A percentile compares a stretch with the other conserved stretches of the same genome.
Conservation (phyloP, 2,797 vertebrate genomes). For the Sebastes baramenuke region DNA sequence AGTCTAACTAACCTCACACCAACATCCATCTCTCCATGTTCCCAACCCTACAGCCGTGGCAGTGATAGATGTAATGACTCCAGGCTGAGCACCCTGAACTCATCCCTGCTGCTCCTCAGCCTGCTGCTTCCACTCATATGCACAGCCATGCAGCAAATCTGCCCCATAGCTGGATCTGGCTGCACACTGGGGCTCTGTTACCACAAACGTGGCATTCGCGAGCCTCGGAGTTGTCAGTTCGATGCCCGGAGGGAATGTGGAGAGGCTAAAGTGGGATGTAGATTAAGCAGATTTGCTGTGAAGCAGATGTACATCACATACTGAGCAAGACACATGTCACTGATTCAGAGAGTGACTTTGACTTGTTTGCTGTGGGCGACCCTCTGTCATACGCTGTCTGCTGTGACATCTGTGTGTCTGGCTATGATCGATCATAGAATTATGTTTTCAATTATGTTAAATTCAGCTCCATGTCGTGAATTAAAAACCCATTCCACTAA, state of each 20-base stretch:
- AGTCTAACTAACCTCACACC: constrained; percentile 21
- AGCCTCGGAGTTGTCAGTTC: constrained; percentile 48
- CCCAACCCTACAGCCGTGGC: constrained; percentile 48
- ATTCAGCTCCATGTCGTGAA: neutral
- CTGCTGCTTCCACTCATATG: constrained; percentile 65
- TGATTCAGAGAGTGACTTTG: constrained; percentile 54
- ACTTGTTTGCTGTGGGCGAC: constrained; percentile 50
- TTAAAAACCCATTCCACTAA: neutral
- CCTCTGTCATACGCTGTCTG: constrained; percentile 26
- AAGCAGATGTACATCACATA: constrained; percentile 67
- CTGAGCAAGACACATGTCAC: constrained; percentile 49
- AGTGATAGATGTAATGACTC: constrained; percentile 61
- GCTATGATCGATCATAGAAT: constrained; percentile 13
- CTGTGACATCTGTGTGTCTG: constrained; percentile 4
- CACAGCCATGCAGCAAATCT: constrained; percentile 75
- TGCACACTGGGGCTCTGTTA: constrained; percentile 56
- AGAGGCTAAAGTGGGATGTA: constrained; percentile 48
- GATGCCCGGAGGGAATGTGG: constrained; percentile 37
- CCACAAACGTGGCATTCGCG: constrained; percentile 33
- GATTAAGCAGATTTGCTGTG: constrained; percentile 64
- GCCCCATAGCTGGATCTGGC: constrained; percentile 41
- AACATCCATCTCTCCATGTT: constrained; percentile 30
- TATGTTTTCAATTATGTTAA: neutral
- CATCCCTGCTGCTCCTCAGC: constrained; percentile 72
- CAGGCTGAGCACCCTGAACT: constrained; percentile 59